These are phyloP conservation scores for Nyctereutes procyonoides DNA, from an alignment of 2,113 vertebrate species.

Conservation along the genomic window DNA sequence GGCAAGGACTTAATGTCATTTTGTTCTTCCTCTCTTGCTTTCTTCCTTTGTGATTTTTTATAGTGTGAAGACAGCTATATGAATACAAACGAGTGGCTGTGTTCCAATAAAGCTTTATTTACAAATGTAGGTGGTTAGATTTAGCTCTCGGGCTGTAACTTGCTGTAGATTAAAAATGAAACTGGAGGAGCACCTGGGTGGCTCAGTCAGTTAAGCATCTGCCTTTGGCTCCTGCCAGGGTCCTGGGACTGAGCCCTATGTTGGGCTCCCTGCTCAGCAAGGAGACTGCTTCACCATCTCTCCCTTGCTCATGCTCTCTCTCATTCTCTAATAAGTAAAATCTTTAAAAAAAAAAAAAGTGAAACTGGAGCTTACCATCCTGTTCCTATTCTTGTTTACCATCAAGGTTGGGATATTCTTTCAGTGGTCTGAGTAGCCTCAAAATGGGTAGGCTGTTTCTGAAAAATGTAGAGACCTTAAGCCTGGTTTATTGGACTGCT, in stretches of 20 bases:
- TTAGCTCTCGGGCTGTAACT: background rate
- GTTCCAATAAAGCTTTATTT: conserved; percentile 52
- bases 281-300: too few relatives aligned
- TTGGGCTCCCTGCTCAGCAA: too few relatives aligned
- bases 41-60: background rate
- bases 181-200: background rate
- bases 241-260: too few relatives aligned
- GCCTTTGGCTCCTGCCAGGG: too few relatives aligned
- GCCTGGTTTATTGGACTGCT: background rate
- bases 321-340: too few relatives aligned
- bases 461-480: conserved; percentile 13
- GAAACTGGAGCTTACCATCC: background rate
- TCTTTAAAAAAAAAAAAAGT: too few relatives aligned
- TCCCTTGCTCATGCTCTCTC: too few relatives aligned
- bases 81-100: conserved; percentile 24
- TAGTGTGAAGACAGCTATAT: background rate
- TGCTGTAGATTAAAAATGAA: conserved; percentile 46
- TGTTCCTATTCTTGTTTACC: conserved; percentile 27
- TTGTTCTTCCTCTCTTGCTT: background rate
- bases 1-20: background rate
- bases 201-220: too few relatives aligned
- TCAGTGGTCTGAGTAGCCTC: background rate
- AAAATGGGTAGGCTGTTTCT: background rate
- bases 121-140: conserved; percentile 9
- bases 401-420: background rate